Evolutionary conservation across 2,888 invertebrate genomes (phyloP).

Genomic region (Xanthostigma xanthostigma): DNA sequence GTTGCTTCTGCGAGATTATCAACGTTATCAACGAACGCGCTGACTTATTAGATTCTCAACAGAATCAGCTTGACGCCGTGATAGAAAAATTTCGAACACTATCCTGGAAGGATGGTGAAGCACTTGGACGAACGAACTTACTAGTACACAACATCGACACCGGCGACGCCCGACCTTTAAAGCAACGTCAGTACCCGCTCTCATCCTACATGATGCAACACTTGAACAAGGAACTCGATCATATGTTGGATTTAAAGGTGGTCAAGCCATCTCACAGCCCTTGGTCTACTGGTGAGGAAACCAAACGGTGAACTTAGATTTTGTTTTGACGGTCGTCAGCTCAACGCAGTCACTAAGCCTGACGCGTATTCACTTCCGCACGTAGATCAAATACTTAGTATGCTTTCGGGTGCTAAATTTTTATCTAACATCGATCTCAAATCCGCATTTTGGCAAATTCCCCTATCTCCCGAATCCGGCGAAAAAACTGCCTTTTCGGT

Average conservation of each 20-base stretch:
- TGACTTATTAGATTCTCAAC: too few species aligned
- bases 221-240: conserved; percentile 12
- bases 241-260: conserved; percentile 14
- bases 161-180: too few species aligned
- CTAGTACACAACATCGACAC: too few species aligned
- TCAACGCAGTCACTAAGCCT: conserved; percentile 3
- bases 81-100: too few species aligned
- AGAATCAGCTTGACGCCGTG: too few species aligned
- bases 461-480: conserved; percentile 4
- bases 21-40: too few species aligned
- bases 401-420: conserved; percentile 7
- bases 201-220: conserved; percentile 8
- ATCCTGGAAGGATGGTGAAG: too few species aligned
- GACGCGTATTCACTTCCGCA: conserved; percentile 9
- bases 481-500: conserved; percentile 7
- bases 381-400: too few species aligned
- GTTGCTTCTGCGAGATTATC: too few species aligned
- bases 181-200: conserved; percentile 8
- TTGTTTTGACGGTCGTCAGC: conserved; percentile 11
- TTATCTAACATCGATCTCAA: conserved; percentile 8
- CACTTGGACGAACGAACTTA: too few species aligned
- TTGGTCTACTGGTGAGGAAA: conserved; percentile 17
- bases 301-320: conserved; percentile 12
- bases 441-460: conserved; percentile 6
- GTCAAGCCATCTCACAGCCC: conserved; percentile 14